Conservation (phyloP, 1,140 invertebrate species). For the Drosophila melanica region DNA sequence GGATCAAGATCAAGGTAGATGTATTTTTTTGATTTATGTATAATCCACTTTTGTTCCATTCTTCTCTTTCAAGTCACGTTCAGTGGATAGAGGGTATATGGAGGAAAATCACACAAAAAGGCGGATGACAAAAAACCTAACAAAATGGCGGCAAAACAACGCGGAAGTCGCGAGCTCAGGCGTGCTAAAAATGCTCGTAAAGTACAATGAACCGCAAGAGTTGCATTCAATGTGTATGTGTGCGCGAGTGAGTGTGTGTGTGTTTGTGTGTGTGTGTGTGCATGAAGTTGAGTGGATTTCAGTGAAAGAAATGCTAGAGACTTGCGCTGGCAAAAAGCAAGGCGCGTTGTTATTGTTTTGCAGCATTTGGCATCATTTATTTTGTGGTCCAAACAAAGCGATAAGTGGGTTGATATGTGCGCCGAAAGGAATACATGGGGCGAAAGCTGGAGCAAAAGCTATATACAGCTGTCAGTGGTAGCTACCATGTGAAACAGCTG, state of each 20-base stretch:
- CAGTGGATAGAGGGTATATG: no score
- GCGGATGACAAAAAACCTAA: slow-evolving; percentile 59
- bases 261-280: slow-evolving; percentile 1
- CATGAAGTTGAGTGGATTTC: slow-evolving; percentile 68
- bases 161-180: slow-evolving; percentile 64
- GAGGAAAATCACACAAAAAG: slow-evolving; percentile 12
- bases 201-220: slow-evolving; percentile 75
- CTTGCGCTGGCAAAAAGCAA: slow-evolving; percentile 46
- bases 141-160: slow-evolving; percentile 71
- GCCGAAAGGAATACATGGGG: slow-evolving; percentile 14
- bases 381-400: slow-evolving; percentile 51
- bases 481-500: slow-evolving; percentile 15
- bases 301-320: slow-evolving; percentile 53
- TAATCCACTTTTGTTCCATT: no score
- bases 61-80: no score
- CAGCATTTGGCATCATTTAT: slow-evolving; percentile 60
- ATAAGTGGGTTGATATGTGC: slow-evolving; percentile 48
- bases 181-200: slow-evolving; percentile 57
- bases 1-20: no score
- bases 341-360: slow-evolving; percentile 57
- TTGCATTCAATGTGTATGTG: slow-evolving; percentile 28
- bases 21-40: no score
- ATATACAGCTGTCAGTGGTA: neutral
- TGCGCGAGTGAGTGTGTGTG: slow-evolving; percentile 7
- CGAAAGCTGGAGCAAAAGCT: neutral